Evolutionary conservation across 2,113 vertebrate species (phyloP).

Genomic region (Malurus alboscapulatus): DNA sequence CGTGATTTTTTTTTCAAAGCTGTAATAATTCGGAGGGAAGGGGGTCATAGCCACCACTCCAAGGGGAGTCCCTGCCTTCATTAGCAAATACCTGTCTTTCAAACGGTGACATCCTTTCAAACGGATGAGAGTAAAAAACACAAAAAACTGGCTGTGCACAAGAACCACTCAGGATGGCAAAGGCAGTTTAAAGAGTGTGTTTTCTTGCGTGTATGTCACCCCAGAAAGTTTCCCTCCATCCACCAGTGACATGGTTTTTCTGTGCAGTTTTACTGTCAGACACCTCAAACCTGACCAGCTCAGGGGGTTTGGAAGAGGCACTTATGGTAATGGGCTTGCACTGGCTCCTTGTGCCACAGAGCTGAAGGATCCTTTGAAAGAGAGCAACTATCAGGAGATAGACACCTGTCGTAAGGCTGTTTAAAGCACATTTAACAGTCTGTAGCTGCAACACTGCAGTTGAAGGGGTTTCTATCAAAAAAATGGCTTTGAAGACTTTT

Average conservation of each 20-base stretch:
- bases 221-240: background rate
- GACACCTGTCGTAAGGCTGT: background rate
- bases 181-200: background rate
- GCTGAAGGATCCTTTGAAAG: background rate
- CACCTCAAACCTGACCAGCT: background rate
- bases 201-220: background rate
- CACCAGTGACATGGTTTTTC: background rate
- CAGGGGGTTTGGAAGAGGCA: background rate
- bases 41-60: no score
- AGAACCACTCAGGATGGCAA: background rate
- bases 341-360: background rate
- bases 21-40: no score
- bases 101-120: background rate
- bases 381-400: background rate
- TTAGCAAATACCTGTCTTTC: no score
- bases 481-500: background rate
- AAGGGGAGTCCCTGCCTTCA: no score
- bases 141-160: accelerated
- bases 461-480: background rate
- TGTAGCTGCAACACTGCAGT: background rate
- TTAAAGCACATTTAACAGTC: background rate
- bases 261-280: background rate
- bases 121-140: background rate
- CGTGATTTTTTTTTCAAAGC: no score
- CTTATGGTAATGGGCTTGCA: background rate